A percentile compares a stretch with the other conserved stretches of the same genome.
Evolutionary conservation across 1,140 invertebrate genomes (phyloP).

Genomic region (Polypedilum pembai): DNA sequence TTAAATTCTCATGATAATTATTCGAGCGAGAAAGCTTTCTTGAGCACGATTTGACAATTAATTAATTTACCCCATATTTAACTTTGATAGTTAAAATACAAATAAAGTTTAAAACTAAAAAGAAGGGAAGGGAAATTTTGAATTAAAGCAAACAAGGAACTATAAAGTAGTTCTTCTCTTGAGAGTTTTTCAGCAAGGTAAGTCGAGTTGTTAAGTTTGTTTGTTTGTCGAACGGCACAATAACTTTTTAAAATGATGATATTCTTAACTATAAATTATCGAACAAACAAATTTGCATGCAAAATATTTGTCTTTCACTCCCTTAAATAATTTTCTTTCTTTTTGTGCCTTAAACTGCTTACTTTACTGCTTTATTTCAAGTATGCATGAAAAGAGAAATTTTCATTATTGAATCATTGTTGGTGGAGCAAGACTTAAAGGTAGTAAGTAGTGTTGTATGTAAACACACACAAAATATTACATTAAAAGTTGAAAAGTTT

Average conservation of each 20-base stretch:
- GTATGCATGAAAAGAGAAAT: not conserved
- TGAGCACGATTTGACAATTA: no score
- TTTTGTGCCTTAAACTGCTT: no score
- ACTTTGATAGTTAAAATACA: no score
- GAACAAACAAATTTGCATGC: conserved; percentile 17
- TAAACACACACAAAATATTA: not conserved
- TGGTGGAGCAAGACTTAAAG: not conserved
- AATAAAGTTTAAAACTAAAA: no score
- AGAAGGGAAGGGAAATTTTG: no score
- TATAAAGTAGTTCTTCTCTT: no score
- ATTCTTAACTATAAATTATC: conserved; percentile 8
- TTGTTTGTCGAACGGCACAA: not conserved
- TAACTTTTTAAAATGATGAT: not conserved
- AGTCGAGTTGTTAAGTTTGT: not conserved
- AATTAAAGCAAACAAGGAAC: no score
- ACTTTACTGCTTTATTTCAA: no score
- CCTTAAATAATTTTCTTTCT: no score
- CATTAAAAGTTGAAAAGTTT: not conserved
- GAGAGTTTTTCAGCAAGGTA: not conserved
- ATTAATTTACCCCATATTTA: no score
- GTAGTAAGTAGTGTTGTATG: not conserved
- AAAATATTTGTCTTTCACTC: conserved; percentile 3
- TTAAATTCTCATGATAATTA: no score
- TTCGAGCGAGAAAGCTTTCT: no score
- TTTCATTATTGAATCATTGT: conserved; percentile 6